Conservation (phyloP, 2,888 invertebrate species). For the Andrena hattorfiana region DNA sequence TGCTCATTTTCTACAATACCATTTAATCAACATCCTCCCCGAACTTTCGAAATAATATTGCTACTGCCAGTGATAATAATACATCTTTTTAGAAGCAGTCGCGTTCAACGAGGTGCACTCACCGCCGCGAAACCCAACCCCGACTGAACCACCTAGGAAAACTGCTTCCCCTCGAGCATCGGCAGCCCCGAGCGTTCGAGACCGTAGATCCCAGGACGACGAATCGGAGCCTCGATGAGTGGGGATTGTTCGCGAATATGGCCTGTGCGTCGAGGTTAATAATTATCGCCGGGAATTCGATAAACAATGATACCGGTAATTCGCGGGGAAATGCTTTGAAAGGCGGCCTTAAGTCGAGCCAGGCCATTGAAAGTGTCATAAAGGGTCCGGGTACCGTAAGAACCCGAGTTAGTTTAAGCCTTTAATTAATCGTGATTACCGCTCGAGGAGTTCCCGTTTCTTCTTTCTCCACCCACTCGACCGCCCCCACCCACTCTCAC, state of each 20-base stretch:
- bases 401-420: constrained; percentile 59
- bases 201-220: background rate
- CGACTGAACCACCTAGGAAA: no score
- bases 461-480: background rate
- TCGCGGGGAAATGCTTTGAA: constrained; percentile 28
- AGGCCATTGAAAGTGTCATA: constrained; percentile 59
- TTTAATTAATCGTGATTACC: constrained; percentile 66
- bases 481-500: background rate
- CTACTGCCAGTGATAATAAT: no score
- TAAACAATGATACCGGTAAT: constrained; percentile 55
- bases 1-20: background rate
- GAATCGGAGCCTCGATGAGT: background rate
- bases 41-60: background rate
- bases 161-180: no score
- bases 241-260: constrained; percentile 30
- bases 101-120: no score
- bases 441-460: constrained; percentile 57
- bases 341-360: constrained; percentile 36
- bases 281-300: constrained; percentile 52
- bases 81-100: no score
- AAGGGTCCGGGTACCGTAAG: constrained; percentile 56
- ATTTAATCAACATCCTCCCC: background rate
- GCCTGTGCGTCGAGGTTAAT: constrained; percentile 28
- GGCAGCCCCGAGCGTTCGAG: background rate
- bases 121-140: no score